phyloP scores from a whole-genome alignment of 2,888 invertebrate species.

The Cylloceria caligata region DNA sequence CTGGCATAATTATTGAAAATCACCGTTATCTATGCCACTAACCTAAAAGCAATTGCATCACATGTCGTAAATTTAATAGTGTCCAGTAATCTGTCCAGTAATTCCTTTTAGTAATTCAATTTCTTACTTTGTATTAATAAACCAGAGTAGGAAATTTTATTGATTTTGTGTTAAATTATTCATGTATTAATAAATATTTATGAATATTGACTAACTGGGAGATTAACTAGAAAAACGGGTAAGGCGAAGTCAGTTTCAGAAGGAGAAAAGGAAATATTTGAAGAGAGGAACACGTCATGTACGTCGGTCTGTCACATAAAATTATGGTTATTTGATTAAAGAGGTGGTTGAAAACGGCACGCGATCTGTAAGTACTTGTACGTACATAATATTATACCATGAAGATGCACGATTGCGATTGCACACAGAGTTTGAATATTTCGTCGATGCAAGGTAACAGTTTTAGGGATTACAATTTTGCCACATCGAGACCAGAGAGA shows the following conservation, averaged over 20 bases:
- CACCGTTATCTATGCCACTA: constrained; percentile 67
- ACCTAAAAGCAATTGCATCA: not conserved
- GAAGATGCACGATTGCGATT: not conserved
- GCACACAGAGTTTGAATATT: constrained; percentile 38
- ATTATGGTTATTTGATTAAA: constrained; percentile 64
- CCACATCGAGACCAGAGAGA: constrained; percentile 40
- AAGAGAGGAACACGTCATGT: constrained; percentile 27
- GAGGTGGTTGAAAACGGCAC: constrained; percentile 53
- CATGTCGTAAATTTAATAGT: not conserved
- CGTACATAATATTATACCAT: constrained; percentile 12
- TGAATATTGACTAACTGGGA: constrained; percentile 49
- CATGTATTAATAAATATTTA: constrained; percentile 49
- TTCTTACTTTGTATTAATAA: constrained; percentile 18
- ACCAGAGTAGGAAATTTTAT: constrained; percentile 21
- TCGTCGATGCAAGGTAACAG: constrained; percentile 32
- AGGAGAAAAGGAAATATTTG: not conserved
- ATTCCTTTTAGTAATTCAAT: too few relatives aligned
- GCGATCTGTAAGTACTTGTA: constrained; percentile 45
- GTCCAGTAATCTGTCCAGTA: too few relatives aligned
- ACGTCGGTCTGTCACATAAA: constrained; percentile 55
- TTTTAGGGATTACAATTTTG: constrained; percentile 45
- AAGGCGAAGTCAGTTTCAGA: not conserved
- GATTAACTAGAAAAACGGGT: constrained; percentile 3
- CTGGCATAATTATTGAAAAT: constrained; percentile 70
- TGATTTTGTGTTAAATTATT: constrained; percentile 26